A percentile compares a stretch with the other conserved stretches of the same genome.
These are phyloP conservation scores for Pseudomyrmex pallidus DNA, from an alignment of 1,140 invertebrate genomes.

Conservation along the genomic window DNA sequence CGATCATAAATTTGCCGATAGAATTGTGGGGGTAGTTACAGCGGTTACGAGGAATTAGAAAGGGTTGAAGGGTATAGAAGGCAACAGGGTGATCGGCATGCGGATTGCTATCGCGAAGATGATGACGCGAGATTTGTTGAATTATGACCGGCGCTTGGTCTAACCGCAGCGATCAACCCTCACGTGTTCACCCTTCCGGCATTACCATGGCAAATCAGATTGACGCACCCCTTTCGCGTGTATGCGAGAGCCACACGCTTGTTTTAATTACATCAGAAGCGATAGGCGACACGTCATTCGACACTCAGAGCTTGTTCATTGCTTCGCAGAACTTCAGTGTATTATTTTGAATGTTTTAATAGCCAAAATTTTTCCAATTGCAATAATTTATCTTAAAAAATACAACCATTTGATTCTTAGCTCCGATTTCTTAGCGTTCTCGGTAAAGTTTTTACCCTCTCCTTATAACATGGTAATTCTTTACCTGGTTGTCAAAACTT, in stretches of 20 bases:
- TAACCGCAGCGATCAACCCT: constrained; percentile 64
- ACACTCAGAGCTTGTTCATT: constrained; percentile 20
- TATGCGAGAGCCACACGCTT: constrained; percentile 39
- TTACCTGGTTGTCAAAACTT: constrained; percentile 73
- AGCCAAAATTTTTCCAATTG: too few species aligned
- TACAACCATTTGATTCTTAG: not conserved
- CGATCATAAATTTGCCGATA: not conserved
- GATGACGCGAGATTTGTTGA: constrained; percentile 71
- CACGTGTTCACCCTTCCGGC: constrained; percentile 55
- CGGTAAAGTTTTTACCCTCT: not conserved
- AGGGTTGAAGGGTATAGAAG: constrained; percentile 22
- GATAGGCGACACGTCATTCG: constrained; percentile 60
- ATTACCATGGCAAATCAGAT: constrained; percentile 72
- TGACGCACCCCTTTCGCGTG: constrained; percentile 65
- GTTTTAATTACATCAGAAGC: constrained; percentile 68
- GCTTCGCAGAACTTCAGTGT: not conserved
- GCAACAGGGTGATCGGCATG: constrained; percentile 39
- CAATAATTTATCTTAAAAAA: constrained; percentile 2
- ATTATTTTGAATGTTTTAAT: not conserved
- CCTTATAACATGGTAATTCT: constrained; percentile 56
- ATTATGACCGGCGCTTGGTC: constrained; percentile 62
- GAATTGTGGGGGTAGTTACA: not conserved
- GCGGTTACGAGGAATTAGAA: not conserved
- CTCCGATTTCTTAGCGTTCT: too few species aligned
- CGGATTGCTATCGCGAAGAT: constrained; percentile 49